Evolutionary conservation across 1,140 invertebrate species (phyloP).

Genomic region (Tetramorium parvispinum): DNA sequence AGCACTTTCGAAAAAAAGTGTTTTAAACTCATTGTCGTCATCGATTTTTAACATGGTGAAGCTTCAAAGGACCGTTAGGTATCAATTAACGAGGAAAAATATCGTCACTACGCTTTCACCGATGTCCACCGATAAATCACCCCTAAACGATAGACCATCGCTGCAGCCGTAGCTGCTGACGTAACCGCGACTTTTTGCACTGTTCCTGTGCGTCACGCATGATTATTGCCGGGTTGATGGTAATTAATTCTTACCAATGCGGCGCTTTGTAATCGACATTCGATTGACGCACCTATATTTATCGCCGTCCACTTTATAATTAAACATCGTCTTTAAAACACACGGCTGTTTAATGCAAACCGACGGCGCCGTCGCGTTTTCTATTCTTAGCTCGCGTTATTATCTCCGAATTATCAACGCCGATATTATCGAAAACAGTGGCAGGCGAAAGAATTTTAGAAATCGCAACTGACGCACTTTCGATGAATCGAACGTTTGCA

Average conservation of each 20-base stretch:
- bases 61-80: neutral
- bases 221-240: constrained; percentile 44
- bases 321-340: constrained; percentile 46
- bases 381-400: constrained; percentile 3
- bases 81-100: constrained; percentile 48
- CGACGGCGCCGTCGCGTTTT: constrained; percentile 32
- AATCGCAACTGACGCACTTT: neutral
- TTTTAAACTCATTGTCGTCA: neutral
- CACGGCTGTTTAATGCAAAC: constrained; percentile 46
- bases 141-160: constrained; percentile 24
- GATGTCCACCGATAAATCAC: constrained; percentile 43
- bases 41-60: neutral
- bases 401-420: constrained; percentile 1
- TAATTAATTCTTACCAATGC: constrained; percentile 64
- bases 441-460: neutral
- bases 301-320: constrained; percentile 55
- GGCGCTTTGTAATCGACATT: constrained; percentile 57
- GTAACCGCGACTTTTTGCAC: constrained; percentile 2
- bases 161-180: neutral
- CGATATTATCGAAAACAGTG: neutral
- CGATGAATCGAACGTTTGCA: neutral
- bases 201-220: neutral
- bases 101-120: neutral
- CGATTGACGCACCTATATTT: constrained; percentile 52
- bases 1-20: neutral